phyloP scores from a whole-genome alignment of 1,140 invertebrate species.

The Myzus persicae region DNA sequence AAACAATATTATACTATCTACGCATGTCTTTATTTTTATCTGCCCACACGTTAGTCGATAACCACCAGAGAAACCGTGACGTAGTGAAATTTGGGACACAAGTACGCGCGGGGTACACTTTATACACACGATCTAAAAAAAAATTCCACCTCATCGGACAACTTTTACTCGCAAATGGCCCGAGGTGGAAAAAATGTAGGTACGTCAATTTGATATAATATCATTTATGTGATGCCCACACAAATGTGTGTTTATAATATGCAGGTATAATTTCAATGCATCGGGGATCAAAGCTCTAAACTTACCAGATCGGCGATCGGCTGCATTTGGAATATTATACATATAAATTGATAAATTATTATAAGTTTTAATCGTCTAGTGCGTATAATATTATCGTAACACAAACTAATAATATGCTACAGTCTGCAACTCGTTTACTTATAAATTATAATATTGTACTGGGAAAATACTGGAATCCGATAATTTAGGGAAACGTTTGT shows the following conservation, averaged over 20 bases:
- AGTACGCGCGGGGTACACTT: not conserved
- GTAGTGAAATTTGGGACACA: constrained; percentile 19
- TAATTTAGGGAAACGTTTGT: not conserved
- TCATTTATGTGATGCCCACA: not conserved
- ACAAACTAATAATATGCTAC: not conserved
- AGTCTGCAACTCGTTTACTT: not conserved
- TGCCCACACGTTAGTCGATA: not conserved
- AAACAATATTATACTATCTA: not conserved
- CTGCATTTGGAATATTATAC: not conserved
- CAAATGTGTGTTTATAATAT: not conserved
- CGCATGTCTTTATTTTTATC: not conserved
- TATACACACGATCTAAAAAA: not conserved
- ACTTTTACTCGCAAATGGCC: constrained; percentile 11
- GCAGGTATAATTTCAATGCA: not conserved
- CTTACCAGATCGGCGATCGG: not conserved
- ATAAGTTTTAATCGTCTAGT: not conserved
- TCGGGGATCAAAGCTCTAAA: not conserved
- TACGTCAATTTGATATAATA: not conserved
- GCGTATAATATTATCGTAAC: not conserved
- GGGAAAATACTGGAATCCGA: not conserved
- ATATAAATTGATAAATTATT: not conserved
- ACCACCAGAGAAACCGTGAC: not conserved
- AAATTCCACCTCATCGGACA: constrained; percentile 24
- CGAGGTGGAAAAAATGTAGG: not conserved
- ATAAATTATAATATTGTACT: not conserved